Percentiles rank a stretch among this genome's conserved stretches.
Conservation (phyloP, 2,888 invertebrate species). For the Orchesella flavescens region DNA sequence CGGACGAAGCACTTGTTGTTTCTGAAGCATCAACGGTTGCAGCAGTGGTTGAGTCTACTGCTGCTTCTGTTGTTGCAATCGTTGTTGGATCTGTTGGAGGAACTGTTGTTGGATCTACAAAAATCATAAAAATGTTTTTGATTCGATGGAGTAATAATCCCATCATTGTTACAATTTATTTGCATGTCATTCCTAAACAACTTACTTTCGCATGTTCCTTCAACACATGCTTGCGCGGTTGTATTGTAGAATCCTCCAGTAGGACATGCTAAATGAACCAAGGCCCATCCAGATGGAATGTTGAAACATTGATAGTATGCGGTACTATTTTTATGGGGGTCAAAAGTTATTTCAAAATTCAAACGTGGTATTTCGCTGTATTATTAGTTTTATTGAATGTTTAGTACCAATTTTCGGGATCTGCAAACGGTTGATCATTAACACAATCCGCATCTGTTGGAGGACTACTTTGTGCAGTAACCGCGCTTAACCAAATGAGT, state of each 20-base stretch:
- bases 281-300: neutral
- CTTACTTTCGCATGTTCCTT: constrained; percentile 34
- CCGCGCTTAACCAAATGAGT: neutral
- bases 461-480: neutral
- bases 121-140: neutral
- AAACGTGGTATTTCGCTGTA: too few species aligned
- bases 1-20: neutral
- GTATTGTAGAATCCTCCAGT: constrained; percentile 26
- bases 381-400: neutral
- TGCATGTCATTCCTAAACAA: too few species aligned
- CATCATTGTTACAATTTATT: too few species aligned
- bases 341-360: neutral
- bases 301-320: constrained; percentile 42
- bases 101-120: constrained; percentile 8
- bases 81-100: constrained; percentile 14
- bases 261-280: constrained; percentile 24
- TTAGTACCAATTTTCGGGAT: constrained; percentile 31
- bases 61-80: constrained; percentile 8
- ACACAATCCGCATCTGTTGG: constrained; percentile 29
- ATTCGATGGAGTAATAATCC: too few species aligned
- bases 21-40: neutral
- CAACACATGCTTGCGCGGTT: neutral
- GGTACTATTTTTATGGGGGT: neutral
- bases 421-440: constrained; percentile 12
- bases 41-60: neutral